Percentiles rank a stretch among this genome's conserved stretches.
Evolutionary conservation across 1,140 invertebrate species (phyloP).

Genomic region (Bombus huntii): DNA sequence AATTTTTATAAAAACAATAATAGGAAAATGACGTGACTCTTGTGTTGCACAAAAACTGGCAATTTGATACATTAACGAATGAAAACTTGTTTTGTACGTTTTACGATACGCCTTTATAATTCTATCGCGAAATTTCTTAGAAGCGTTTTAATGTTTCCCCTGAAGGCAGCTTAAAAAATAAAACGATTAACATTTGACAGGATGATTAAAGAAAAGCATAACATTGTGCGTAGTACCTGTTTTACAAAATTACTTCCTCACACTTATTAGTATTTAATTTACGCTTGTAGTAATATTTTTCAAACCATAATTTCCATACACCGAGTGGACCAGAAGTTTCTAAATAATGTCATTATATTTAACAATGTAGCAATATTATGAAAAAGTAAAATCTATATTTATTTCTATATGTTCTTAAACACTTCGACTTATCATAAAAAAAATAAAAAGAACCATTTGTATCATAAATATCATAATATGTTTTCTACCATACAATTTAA

Average conservation of each 20-base stretch:
- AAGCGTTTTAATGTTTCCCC: not conserved
- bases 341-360: no score
- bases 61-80: not conserved
- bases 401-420: no score
- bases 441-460: no score
- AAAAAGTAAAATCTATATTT: no score
- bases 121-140: not conserved
- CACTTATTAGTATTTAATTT: no score
- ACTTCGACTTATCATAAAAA: not conserved
- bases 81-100: not conserved
- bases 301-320: not conserved
- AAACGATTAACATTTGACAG: not conserved
- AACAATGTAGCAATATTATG: no score
- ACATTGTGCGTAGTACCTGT: not conserved
- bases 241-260: not conserved
- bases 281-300: not conserved
- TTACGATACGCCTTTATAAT: not conserved
- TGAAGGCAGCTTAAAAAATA: not conserved
- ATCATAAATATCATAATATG: no score
- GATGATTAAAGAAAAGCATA: not conserved
- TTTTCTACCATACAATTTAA: not conserved
- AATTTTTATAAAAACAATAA: not conserved
- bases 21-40: not conserved
- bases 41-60: not conserved
- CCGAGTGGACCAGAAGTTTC: not conserved